Evolutionary conservation across 2,797 vertebrate genomes (phyloP).

Genomic region (Huso huso): DNA sequence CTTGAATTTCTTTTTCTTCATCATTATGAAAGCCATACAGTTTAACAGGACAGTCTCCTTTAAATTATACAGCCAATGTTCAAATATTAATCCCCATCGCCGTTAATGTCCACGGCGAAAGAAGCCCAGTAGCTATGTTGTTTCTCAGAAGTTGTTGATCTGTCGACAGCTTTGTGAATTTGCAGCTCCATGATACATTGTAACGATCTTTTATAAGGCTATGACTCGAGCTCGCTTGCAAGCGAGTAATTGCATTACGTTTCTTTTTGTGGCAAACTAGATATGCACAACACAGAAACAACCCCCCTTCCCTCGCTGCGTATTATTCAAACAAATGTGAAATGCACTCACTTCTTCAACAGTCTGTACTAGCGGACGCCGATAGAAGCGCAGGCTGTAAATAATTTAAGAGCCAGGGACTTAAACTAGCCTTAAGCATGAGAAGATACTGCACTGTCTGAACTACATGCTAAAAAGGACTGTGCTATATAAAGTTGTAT

Average conservation of each 20-base stretch:
- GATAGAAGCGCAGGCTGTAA: background rate
- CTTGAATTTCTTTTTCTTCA: conserved; percentile 97
- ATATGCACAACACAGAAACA: background rate
- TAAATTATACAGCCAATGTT: background rate
- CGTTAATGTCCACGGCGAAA: conserved; percentile 6
- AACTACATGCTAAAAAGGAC: too few species aligned
- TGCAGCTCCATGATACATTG: background rate
- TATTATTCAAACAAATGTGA: conserved; percentile 1
- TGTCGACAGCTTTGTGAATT: background rate
- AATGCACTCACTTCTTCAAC: background rate
- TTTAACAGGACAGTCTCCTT: background rate
- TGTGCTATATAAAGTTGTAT: too few species aligned
- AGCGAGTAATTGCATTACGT: background rate
- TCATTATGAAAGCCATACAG: conserved; percentile 80
- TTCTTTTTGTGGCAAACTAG: background rate
- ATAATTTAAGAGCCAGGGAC: background rate
- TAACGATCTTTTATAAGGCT: background rate
- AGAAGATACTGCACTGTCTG: too few species aligned
- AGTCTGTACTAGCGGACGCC: conserved; percentile 3
- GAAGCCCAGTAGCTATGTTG: background rate
- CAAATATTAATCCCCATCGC: conserved; percentile 3
- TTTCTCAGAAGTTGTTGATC: conserved; percentile 13
- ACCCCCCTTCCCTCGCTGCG: background rate
- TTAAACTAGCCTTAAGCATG: too few species aligned
- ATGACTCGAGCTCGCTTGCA: background rate